Conservation (phyloP, 2,113 vertebrate species). For the Eudorcas thomsonii region DNA sequence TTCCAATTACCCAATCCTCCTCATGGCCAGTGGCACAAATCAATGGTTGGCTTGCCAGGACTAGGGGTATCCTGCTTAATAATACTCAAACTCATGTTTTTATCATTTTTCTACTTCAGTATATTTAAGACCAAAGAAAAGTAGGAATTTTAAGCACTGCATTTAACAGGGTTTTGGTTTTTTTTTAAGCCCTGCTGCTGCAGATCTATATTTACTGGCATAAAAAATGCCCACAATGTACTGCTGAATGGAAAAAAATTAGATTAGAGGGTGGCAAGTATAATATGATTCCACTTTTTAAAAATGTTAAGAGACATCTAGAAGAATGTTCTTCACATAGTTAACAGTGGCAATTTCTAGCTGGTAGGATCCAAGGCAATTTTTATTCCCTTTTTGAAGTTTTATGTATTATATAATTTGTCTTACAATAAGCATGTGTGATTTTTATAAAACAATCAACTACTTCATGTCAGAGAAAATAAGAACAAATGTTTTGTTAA, state of each 20-base stretch:
- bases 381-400: neutral
- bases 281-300: conserved; percentile 25
- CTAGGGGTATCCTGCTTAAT: neutral
- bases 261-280: conserved; percentile 2
- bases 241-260: neutral
- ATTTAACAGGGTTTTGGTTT: neutral
- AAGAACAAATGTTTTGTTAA: neutral
- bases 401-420: neutral
- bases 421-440: neutral
- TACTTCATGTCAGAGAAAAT: conserved; percentile 36
- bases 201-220: conserved; percentile 29
- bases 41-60: neutral
- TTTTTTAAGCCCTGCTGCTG: neutral
- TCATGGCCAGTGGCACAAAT: neutral
- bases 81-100: conserved; percentile 9
- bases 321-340: conserved; percentile 30
- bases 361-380: neutral
- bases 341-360: neutral
- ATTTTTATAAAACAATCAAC: conserved; percentile 37
- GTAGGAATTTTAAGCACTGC: neutral
- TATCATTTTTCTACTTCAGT: conserved; percentile 30
- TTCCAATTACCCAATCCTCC: neutral
- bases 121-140: conserved; percentile 30
- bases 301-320: conserved; percentile 10
- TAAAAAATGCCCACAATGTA: conserved; percentile 34